Conservation (phyloP, 2,113 vertebrate species). For the Pterocles orientalis region DNA sequence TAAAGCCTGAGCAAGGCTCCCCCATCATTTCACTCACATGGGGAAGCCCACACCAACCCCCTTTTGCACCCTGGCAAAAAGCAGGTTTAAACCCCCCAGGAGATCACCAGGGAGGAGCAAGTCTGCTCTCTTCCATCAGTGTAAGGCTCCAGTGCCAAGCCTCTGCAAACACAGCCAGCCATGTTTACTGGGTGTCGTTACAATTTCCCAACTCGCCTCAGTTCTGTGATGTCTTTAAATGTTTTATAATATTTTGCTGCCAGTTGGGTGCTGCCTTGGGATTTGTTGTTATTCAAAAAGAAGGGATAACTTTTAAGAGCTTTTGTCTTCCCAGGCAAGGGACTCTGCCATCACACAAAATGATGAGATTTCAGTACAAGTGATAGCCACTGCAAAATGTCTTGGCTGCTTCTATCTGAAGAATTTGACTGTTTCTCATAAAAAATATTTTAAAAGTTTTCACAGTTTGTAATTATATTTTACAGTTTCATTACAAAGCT, state of each 20-base stretch:
- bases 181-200: background rate
- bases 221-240: conserved; percentile 1
- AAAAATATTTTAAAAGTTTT: conserved; percentile 56
- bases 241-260: conserved; percentile 1
- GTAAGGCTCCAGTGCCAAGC: background rate
- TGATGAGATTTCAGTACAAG: conserved; percentile 42
- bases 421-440: conserved; percentile 36
- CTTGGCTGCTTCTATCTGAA: background rate
- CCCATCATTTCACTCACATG: background rate
- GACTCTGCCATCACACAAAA: background rate
- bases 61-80: background rate
- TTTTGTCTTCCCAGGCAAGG: conserved; percentile 10
- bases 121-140: background rate
- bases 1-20: background rate
- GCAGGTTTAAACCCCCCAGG: background rate
- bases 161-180: background rate
- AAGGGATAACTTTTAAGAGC: conserved; percentile 17
- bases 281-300: conserved; percentile 54
- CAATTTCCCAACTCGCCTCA: background rate
- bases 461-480: conserved; percentile 71
- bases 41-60: background rate
- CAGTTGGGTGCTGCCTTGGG: background rate
- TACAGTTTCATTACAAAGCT: conserved; percentile 73
- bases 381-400: conserved; percentile 24
- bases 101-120: background rate